Conservation (phyloP, 2,888 invertebrate genomes). For the Tetranychus piercei region DNA sequence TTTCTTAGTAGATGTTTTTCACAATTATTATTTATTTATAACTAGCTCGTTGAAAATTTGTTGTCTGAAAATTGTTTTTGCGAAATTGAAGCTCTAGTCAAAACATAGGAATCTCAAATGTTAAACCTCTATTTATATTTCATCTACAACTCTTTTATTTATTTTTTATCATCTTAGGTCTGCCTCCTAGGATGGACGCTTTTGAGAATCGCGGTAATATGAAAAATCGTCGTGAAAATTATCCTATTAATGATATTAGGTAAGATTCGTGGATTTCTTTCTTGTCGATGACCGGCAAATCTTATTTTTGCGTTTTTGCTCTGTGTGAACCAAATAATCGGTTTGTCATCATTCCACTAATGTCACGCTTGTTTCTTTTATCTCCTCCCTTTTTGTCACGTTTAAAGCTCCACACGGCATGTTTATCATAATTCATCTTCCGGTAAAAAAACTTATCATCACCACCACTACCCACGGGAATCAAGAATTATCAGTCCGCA, state of each 20-base stretch:
- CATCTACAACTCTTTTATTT: background rate
- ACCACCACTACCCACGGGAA: slow-evolving; percentile 36
- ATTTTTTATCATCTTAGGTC: background rate
- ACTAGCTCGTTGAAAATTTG: no score
- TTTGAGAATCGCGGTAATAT: background rate
- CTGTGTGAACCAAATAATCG: no score
- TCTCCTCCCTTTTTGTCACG: background rate
- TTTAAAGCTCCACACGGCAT: slow-evolving; percentile 5
- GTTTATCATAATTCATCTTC: slow-evolving; percentile 6
- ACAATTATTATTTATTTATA: no score
- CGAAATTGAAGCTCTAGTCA: background rate
- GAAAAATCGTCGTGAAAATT: background rate
- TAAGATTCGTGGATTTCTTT: background rate
- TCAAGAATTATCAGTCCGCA: slow-evolving; percentile 48
- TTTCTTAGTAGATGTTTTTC: background rate
- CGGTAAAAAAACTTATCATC: slow-evolving; percentile 35
- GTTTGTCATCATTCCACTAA: background rate
- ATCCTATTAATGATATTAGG: background rate
- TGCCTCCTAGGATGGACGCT: background rate
- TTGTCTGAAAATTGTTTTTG: background rate
- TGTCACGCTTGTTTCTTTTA: background rate
- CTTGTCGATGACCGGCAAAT: background rate
- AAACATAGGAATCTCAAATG: no score
- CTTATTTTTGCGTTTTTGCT: background rate
- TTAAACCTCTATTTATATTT: no score